These are phyloP conservation scores for Fistularia commersonii DNA, from an alignment of 2,797 vertebrate genomes.

Conservation along the genomic window DNA sequence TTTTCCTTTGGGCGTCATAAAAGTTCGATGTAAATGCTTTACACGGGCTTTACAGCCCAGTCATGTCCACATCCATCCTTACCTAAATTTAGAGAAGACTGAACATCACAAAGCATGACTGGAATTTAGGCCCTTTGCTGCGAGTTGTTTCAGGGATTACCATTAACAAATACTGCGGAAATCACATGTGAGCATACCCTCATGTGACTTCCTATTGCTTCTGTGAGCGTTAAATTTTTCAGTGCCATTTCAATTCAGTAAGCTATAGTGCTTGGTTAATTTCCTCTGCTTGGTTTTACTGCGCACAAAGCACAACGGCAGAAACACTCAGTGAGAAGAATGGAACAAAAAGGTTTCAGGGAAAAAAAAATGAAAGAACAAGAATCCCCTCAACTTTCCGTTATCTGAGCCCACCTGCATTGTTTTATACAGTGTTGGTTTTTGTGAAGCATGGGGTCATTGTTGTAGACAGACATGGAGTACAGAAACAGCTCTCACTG, in stretches of 20 bases:
- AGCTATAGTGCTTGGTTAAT: slow-evolving; percentile 49
- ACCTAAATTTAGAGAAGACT: slow-evolving; percentile 37
- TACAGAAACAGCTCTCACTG: slow-evolving; percentile 25
- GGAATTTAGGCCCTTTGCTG: slow-evolving; percentile 51
- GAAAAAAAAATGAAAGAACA: slow-evolving; percentile 46
- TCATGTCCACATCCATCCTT: slow-evolving; percentile 9
- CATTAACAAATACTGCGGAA: slow-evolving; percentile 63
- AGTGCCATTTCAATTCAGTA: slow-evolving; percentile 44
- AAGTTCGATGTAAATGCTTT: not conserved
- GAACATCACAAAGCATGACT: slow-evolving; percentile 50
- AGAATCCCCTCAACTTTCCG: slow-evolving; percentile 45
- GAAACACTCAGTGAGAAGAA: slow-evolving; percentile 10
- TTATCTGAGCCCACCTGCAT: slow-evolving; percentile 65
- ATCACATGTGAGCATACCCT: slow-evolving; percentile 57
- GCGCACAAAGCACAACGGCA: slow-evolving; percentile 32
- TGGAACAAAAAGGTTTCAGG: slow-evolving; percentile 10
- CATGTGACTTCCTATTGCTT: slow-evolving; percentile 68
- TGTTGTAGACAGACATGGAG: slow-evolving; percentile 42
- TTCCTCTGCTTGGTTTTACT: slow-evolving; percentile 53
- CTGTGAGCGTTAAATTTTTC: slow-evolving; percentile 41
- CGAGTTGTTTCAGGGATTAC: slow-evolving; percentile 63
- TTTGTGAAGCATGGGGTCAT: slow-evolving; percentile 47
- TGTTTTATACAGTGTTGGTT: slow-evolving; percentile 53
- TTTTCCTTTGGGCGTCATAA: not conserved
- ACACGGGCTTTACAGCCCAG: slow-evolving; percentile 7